Percentiles rank a stretch among this genome's conserved stretches.
Conservation (phyloP, 1,140 invertebrate genomes). For the Apolygus lucorum region DNA sequence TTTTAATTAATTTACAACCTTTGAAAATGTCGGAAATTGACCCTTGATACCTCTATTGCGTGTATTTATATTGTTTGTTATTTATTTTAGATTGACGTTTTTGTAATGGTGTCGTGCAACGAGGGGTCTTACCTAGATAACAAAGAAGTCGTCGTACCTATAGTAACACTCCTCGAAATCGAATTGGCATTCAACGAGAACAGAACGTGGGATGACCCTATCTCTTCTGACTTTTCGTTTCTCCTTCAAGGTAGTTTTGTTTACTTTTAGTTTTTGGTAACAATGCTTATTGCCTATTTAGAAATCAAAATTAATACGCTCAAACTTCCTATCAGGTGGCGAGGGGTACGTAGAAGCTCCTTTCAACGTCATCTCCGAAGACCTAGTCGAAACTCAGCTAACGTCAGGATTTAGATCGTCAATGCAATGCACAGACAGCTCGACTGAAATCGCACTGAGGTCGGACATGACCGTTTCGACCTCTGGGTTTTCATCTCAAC, state of each 20-base stretch:
- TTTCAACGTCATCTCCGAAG: neutral
- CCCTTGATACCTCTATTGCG: too few relatives aligned
- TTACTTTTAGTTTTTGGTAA: neutral
- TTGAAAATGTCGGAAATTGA: too few relatives aligned
- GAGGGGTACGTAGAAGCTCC: neutral
- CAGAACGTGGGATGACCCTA: constrained; percentile 51
- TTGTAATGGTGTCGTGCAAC: constrained; percentile 81
- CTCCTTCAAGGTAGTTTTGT: constrained; percentile 50
- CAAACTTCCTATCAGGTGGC: neutral
- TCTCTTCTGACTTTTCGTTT: constrained; percentile 67
- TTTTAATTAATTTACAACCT: too few relatives aligned
- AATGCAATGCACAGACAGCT: neutral
- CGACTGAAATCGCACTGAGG: neutral
- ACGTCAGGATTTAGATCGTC: neutral
- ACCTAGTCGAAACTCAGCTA: neutral
- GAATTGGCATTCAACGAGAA: constrained; percentile 73
- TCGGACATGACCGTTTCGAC: constrained; percentile 9
- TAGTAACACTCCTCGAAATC: constrained; percentile 86
- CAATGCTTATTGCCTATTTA: neutral
- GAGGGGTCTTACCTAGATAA: constrained; percentile 71
- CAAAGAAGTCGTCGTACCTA: constrained; percentile 78
- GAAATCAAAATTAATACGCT: neutral
- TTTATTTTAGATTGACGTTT: constrained; percentile 69
- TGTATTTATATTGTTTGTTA: too few relatives aligned
- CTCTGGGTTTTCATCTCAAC: constrained; percentile 11